Base-by-base conservation (phyloP, 35 echinoderm and acorn worm species). In the Ophiothrix spiculata region DNA sequence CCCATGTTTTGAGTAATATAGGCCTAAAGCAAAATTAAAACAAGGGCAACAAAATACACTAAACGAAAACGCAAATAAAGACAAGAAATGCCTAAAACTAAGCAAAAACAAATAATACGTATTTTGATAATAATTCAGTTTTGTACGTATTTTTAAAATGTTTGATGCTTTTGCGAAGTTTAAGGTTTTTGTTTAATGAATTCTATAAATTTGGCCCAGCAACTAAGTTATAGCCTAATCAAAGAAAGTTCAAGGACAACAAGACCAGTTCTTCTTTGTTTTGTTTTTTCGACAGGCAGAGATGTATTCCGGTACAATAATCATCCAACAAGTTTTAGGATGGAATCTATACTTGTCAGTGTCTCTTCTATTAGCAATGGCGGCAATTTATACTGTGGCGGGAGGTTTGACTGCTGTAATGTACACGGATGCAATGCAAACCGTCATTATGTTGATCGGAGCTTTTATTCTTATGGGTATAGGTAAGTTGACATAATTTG, bases 371-470 rank as follows among this genome's bases (percentile, higher is more conserved):
- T 81, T 98, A 25, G 69, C 39, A 0, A 81, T 94, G 82, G 93
- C 91, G 31, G 88, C 81, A 29, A 75, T 88, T 1, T 98, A 98
- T 77, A 98, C 95, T 1, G 80, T 98, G 54, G 95, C 92, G 39
- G 95, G 95, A 32, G 95, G 95, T n/a, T 69, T 98, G 36, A 98
- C 85, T 25, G 95, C 95, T 0, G 95, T 98, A 25, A 98, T 98
- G 21, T 93, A 98, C 36, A 98, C 95, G 36, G 95, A 98, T 39
- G 95, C 95, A 54, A 49, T 98, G 40, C 95, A 98, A 45, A 84
- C 91, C 3, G 33, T 98, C 78, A 88, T 98, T 60, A 98, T 98
- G 80, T 74, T 98, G 16, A 76, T 88, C 39, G 91, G 95, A 23
- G 95, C 83, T 17, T 36, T 98, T 40, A 86, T 94, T 39, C 64